These are phyloP conservation scores for Channa argus DNA, from an alignment of 2,113 vertebrate species.

Conservation along the genomic window DNA sequence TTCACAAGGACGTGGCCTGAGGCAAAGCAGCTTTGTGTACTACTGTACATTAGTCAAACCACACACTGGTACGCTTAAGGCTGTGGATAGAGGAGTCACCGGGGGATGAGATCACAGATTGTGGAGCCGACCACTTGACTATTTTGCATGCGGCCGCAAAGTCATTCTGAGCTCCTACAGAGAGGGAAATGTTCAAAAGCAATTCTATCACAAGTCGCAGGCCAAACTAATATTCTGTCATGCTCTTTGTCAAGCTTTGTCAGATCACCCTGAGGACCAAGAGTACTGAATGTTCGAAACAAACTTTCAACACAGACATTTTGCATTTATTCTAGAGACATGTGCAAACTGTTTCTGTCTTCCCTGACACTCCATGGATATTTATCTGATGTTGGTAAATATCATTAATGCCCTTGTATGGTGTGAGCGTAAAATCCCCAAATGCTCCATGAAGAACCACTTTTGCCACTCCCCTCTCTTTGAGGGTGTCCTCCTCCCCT, in stretches of 20 bases:
- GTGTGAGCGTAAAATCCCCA: constrained; percentile 35
- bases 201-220: constrained; percentile 9
- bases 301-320: background rate
- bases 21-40: constrained; percentile 35
- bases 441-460: constrained; percentile 28
- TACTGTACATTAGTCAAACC: constrained; percentile 14
- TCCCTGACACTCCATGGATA: background rate
- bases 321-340: background rate
- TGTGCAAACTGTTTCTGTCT: background rate
- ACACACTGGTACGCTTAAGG: constrained; percentile 31
- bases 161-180: constrained; percentile 17
- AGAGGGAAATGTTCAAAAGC: constrained; percentile 14
- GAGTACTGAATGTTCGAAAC: background rate
- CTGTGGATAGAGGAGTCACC: background rate
- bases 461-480: constrained; percentile 47
- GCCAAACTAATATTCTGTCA: background rate
- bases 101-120: constrained; percentile 28
- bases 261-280: constrained; percentile 2
- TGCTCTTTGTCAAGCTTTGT: constrained; percentile 9
- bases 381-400: background rate
- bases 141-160: background rate
- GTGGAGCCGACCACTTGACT: constrained; percentile 48
- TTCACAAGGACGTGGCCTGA: background rate
- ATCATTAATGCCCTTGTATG: background rate
- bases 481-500: constrained; percentile 47